Conservation (phyloP, 92 coral and sea anemone species). For the Porites rus region DNA sequence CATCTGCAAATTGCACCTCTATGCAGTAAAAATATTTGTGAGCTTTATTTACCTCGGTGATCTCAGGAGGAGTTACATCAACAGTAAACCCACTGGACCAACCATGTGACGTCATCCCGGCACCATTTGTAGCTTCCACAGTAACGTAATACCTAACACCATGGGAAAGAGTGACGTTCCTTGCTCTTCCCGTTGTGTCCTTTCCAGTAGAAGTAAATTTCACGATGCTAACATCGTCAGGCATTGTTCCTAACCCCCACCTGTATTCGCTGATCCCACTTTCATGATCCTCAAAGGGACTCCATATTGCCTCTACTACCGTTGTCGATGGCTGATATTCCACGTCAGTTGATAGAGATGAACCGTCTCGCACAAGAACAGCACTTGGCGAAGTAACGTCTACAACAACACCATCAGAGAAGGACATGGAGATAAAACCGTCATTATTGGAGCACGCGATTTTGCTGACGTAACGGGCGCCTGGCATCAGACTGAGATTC, state of each 20-base stretch:
- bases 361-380: slow-evolving; percentile 66
- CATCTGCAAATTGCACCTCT: no score
- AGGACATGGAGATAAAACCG: slow-evolving; percentile 72
- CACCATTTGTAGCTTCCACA: slow-evolving; percentile 75
- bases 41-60: slow-evolving; percentile 30
- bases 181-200: slow-evolving; percentile 53
- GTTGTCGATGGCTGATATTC: slow-evolving; percentile 48
- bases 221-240: slow-evolving; percentile 70
- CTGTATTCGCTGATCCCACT: slow-evolving; percentile 84
- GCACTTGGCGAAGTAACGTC: slow-evolving; percentile 68
- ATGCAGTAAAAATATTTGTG: background rate
- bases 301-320: slow-evolving; percentile 66
- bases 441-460: slow-evolving; percentile 78
- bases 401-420: slow-evolving; percentile 74
- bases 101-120: slow-evolving; percentile 75
- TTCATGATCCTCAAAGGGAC: slow-evolving; percentile 68
- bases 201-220: slow-evolving; percentile 64
- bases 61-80: slow-evolving; percentile 80
- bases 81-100: slow-evolving; percentile 88
- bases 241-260: slow-evolving; percentile 80
- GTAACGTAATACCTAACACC: slow-evolving; percentile 83
- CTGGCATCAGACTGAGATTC: slow-evolving; percentile 71
- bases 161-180: slow-evolving; percentile 67
- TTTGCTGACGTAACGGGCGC: slow-evolving; percentile 70
- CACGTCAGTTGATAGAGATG: slow-evolving; percentile 47